Conservation (phyloP, 1,140 invertebrate species). For the Drosophila carrolli region DNA sequence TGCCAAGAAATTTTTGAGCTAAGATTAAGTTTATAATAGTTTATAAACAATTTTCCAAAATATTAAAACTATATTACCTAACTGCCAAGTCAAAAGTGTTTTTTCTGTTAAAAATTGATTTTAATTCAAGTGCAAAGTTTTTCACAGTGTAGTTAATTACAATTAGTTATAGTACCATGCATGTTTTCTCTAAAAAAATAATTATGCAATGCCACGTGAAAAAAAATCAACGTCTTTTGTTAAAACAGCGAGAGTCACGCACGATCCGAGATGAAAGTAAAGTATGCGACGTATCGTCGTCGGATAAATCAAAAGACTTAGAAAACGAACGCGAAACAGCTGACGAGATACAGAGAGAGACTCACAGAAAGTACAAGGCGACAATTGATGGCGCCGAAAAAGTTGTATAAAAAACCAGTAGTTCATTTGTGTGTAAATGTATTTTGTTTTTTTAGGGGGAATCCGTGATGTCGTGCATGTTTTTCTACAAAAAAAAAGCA, state of each 20-base stretch:
- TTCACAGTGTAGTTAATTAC: not conserved
- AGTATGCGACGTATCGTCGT: constrained; percentile 29
- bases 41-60: too few relatives aligned
- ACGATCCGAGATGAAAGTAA: constrained; percentile 56
- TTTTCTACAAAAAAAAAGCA: constrained; percentile 22
- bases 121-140: not conserved
- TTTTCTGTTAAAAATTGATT: too few relatives aligned
- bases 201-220: constrained; percentile 41
- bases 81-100: too few relatives aligned
- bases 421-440: constrained; percentile 21
- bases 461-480: constrained; percentile 64
- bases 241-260: constrained; percentile 57
- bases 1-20: too few relatives aligned
- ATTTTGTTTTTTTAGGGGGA: constrained; percentile 37
- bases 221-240: constrained; percentile 27
- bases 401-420: constrained; percentile 13
- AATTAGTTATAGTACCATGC: not conserved
- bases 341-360: constrained; percentile 10
- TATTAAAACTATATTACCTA: too few relatives aligned
- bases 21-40: too few relatives aligned
- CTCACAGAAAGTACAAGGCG: constrained; percentile 36
- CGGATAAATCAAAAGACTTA: constrained; percentile 64
- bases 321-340: constrained; percentile 68
- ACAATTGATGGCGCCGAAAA: constrained; percentile 49
- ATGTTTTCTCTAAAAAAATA: constrained; percentile 12